Conservation (phyloP, 2,797 vertebrate species). For the Crocidura indochinensis region DNA sequence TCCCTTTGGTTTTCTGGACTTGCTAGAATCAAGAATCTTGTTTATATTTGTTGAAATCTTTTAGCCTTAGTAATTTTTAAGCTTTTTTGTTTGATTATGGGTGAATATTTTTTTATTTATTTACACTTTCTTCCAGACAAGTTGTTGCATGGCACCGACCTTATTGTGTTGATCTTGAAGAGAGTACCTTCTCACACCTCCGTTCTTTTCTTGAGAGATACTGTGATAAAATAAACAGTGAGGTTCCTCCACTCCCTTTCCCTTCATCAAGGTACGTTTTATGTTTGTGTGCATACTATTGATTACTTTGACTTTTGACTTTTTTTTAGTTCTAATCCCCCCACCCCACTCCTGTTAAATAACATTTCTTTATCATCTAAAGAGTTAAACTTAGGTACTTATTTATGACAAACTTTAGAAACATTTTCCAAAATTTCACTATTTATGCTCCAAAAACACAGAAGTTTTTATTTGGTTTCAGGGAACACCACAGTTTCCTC, state of each 20-base stretch:
- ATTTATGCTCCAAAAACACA: slow-evolving; percentile 54
- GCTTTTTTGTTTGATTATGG: slow-evolving; percentile 61
- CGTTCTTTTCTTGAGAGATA: slow-evolving; percentile 94
- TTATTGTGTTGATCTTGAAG: slow-evolving; percentile 94
- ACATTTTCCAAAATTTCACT: slow-evolving; percentile 62
- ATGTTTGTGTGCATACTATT: neutral
- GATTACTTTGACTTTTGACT: slow-evolving; percentile 58
- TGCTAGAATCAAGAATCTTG: slow-evolving; percentile 50
- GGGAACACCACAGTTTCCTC: slow-evolving; percentile 93
- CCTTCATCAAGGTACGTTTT: slow-evolving; percentile 92
- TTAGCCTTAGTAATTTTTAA: slow-evolving; percentile 34
- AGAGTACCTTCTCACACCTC: slow-evolving; percentile 94
- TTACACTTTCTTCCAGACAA: slow-evolving; percentile 89
- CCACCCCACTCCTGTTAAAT: slow-evolving; percentile 9
- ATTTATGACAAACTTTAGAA: slow-evolving; percentile 59
- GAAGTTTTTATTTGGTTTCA: slow-evolving; percentile 63
- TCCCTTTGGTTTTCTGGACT: slow-evolving; percentile 17
- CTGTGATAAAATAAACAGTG: slow-evolving; percentile 94
- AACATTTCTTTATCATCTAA: slow-evolving; percentile 53
- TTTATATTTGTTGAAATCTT: slow-evolving; percentile 48
- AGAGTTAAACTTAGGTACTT: slow-evolving; percentile 61
- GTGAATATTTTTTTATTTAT: slow-evolving; percentile 56
- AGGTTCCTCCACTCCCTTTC: slow-evolving; percentile 93
- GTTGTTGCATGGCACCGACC: slow-evolving; percentile 94
- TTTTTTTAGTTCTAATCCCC: slow-evolving; percentile 44